phyloP scores from a whole-genome alignment of 1,140 invertebrate species.

The Platyscapa corneri region DNA sequence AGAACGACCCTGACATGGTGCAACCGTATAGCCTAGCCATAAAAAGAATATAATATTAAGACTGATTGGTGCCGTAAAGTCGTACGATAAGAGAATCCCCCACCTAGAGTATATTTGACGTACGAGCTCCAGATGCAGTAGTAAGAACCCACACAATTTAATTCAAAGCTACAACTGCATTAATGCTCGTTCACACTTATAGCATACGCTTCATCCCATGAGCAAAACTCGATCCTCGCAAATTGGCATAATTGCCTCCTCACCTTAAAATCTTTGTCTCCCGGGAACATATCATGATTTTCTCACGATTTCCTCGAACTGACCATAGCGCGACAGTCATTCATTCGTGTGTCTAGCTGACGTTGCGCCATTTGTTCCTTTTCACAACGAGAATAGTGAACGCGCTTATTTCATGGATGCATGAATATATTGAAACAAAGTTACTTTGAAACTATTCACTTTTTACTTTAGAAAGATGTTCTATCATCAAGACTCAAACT shows the following conservation, averaged over 20 bases:
- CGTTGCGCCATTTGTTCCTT: not conserved
- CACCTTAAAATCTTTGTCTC: not conserved
- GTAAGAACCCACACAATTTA: not conserved
- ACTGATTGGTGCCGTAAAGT: not conserved
- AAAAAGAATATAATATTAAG: constrained; percentile 5
- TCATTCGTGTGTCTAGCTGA: not conserved
- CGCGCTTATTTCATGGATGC: no score
- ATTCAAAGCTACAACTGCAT: not conserved
- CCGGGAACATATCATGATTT: not conserved
- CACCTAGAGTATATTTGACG: not conserved
- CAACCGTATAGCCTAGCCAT: not conserved
- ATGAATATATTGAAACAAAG: no score
- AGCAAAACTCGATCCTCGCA: not conserved
- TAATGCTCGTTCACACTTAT: not conserved
- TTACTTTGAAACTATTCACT: no score
- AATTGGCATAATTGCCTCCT: constrained; percentile 33
- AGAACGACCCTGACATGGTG: not conserved
- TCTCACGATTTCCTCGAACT: not conserved
- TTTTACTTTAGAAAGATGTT: no score
- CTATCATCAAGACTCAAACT: no score
- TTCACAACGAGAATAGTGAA: no score
- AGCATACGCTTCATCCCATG: not conserved
- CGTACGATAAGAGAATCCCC: not conserved
- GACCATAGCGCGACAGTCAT: no score
- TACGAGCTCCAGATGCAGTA: not conserved